These are phyloP conservation scores for Melinaea marsaeus DNA, from an alignment of 2,888 invertebrate species.

Conservation along the genomic window DNA sequence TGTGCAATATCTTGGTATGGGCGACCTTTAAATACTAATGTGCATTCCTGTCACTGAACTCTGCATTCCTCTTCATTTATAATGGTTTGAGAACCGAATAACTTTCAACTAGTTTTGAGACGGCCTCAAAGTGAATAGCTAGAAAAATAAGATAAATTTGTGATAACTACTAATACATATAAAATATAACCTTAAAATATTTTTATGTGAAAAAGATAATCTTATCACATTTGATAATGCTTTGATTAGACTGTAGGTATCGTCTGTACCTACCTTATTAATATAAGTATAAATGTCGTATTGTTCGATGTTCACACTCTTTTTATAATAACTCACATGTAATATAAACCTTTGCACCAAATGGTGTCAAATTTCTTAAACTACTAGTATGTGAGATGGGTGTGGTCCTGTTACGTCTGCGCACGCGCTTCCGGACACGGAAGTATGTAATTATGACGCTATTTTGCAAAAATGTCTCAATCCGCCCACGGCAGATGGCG, in stretches of 20 bases:
- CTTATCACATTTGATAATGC: background rate
- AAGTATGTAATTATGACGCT: constrained; percentile 69
- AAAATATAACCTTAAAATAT: too few species aligned
- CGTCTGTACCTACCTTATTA: too few species aligned
- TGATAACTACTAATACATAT: too few species aligned
- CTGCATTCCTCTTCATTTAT: constrained; percentile 33
- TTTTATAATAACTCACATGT: background rate
- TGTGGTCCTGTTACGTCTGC: constrained; percentile 55
- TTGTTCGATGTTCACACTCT: background rate
- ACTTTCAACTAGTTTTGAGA: too few species aligned
- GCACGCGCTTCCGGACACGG: constrained; percentile 74
- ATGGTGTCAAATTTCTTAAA: constrained; percentile 58
- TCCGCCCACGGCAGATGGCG: constrained; percentile 68
- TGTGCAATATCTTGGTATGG: constrained; percentile 46
- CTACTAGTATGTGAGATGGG: constrained; percentile 50
- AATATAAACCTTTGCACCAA: constrained; percentile 2
- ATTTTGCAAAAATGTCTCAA: constrained; percentile 76
- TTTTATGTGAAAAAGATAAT: background rate
- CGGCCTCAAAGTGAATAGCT: too few species aligned
- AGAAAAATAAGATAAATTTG: too few species aligned
- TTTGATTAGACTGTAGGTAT: too few species aligned
- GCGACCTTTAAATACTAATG: constrained; percentile 67
- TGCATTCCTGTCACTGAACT: constrained; percentile 57
- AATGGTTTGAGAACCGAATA: constrained; percentile 14
- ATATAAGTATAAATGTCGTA: too few species aligned